phyloP scores from a whole-genome alignment of 2,888 invertebrate genomes.

The Trissonchulus sp. region DNA sequence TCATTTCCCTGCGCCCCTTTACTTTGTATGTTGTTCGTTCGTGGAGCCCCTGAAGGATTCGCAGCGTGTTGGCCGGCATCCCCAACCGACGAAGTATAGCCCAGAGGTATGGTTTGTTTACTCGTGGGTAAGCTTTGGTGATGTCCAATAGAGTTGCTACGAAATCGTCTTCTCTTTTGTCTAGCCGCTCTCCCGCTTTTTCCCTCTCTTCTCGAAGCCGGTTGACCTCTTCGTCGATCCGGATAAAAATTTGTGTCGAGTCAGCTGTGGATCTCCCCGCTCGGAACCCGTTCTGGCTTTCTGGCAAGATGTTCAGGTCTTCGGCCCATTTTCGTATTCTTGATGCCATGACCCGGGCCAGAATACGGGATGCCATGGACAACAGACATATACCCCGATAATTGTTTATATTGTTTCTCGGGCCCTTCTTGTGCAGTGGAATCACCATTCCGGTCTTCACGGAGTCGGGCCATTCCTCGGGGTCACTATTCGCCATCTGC shows the following conservation, averaged over 20 bases:
- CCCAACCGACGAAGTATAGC: not conserved
- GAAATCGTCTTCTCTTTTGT: not conserved
- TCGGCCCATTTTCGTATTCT: constrained; percentile 10
- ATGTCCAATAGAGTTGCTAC: constrained; percentile 10
- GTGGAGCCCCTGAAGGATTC: constrained; percentile 1
- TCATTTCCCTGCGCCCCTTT: constrained; percentile 10
- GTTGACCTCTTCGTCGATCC: constrained; percentile 1
- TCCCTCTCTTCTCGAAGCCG: not conserved
- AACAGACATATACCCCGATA: constrained; percentile 10
- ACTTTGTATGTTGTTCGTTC: constrained; percentile 5
- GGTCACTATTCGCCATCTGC: not conserved
- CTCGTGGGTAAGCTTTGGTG: not conserved
- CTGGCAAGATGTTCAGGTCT: not conserved
- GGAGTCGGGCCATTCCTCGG: not conserved
- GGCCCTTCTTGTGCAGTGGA: constrained; percentile 10
- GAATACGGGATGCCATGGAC: constrained; percentile 1
- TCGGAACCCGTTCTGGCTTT: not conserved
- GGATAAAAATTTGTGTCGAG: constrained; percentile 10
- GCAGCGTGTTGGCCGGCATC: not conserved
- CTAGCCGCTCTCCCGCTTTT: not conserved
- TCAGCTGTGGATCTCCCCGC: not conserved
- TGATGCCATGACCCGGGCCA: constrained; percentile 2
- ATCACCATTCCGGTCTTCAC: constrained; percentile 1
- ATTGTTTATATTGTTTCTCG: not conserved
- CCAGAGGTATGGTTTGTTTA: constrained; percentile 5